Base-by-base conservation (phyloP, 2,113 vertebrate genomes). In the Pelodiscus sinensis region DNA sequence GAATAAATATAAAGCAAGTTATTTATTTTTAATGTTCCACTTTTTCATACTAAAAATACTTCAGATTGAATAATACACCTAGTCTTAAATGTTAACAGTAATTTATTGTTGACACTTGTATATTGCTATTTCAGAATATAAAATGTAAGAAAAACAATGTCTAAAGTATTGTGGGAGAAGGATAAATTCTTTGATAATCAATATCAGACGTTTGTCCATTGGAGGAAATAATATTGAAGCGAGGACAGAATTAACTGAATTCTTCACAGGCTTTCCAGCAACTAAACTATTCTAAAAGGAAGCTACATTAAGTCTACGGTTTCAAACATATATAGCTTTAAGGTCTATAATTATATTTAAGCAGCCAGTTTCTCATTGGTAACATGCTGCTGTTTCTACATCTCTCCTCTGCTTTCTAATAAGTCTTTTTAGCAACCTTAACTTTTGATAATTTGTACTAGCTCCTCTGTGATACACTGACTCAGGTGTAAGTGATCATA, bases 31-130 rank as follows among this genome's bases (percentile, higher is more conserved):
- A 86, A 57, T 77, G 84, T 62, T 18, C 55, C 18, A 88, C 21
- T 79, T 92, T 90, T 84, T 18, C 24, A 79, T 12, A 78, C 9
- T 88, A 83, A 93, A 85, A 25, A 15, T 54, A 95, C 35, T 84
- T 92, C 73, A 85, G 35, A 38, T 51, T 92, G 77, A 77, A 84
- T 19, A 87, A 55, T 12, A 78, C 7, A 85, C n/a, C 35, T 73
- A 38, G 35, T 38, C 60, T 89, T 65, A 57, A 85, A 44, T 79
- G 54, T 9, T 50, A 79, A 62, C 44, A 88, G 44, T 83, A 68
- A 19, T 82, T 79, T 1, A 3, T n/a, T 68, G 21, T 56, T 92
- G 89, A 80, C 44, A 75, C 77, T 52, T 82, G 44, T 56, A 78
- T 25, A 54, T 29, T 89, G 57, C 35, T 78, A 58, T 52, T 84